Evolutionary conservation across 2,888 invertebrate species (phyloP).

Genomic region (Siphlonurus alternatus): DNA sequence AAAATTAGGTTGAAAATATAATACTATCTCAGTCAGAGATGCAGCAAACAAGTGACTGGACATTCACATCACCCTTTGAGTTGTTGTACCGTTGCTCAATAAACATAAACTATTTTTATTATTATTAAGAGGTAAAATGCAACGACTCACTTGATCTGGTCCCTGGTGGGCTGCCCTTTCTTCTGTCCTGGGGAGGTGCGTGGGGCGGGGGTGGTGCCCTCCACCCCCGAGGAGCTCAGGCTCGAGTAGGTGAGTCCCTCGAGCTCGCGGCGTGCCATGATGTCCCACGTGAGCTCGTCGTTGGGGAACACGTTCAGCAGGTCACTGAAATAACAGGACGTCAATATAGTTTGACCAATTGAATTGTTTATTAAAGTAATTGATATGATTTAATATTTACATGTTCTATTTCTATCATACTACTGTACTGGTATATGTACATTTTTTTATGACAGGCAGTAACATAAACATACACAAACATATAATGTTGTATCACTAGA

Average conservation of each 20-base stretch:
- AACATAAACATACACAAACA: no score
- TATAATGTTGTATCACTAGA: no score
- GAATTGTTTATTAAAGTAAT: neutral
- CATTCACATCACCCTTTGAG: no score
- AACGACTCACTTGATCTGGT: neutral
- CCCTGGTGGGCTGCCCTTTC: neutral
- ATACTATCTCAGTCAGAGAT: no score
- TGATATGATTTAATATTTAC: neutral
- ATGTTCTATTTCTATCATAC: no score
- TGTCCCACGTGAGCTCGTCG: conserved; percentile 40
- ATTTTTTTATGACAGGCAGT: no score
- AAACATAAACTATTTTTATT: neutral
- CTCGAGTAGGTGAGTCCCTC: conserved; percentile 24
- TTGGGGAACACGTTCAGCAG: conserved; percentile 32
- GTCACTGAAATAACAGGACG: conserved; percentile 21
- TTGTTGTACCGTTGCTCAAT: neutral
- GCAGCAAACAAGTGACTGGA: no score
- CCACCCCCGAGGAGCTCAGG: neutral
- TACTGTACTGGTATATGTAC: no score
- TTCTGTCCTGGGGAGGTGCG: neutral
- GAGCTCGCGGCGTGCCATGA: conserved; percentile 39
- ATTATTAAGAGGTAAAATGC: neutral
- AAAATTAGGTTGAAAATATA: no score
- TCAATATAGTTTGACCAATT: neutral
- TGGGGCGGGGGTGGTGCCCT: neutral